These are phyloP conservation scores for Danio albolineatus DNA, from an alignment of 2,797 vertebrate genomes.

Conservation along the genomic window DNA sequence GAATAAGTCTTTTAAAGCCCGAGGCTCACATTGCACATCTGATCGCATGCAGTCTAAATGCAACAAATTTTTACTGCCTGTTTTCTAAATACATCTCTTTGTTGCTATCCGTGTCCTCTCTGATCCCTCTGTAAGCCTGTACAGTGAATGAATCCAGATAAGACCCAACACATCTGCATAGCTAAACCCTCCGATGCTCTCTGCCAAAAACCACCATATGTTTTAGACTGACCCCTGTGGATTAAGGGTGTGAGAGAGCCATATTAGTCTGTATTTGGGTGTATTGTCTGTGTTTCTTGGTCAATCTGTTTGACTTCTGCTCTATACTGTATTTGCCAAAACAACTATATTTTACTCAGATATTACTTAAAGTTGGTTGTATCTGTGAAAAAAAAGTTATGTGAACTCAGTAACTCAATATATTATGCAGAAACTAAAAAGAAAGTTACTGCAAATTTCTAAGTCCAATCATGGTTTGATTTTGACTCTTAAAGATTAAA, in stretches of 20 bases:
- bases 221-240: conserved; percentile 25
- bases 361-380: too few species aligned
- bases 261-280: conserved; percentile 12
- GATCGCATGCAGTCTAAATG: not conserved
- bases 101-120: conserved; percentile 6
- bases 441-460: too few species aligned
- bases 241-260: conserved; percentile 45
- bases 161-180: not conserved
- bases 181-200: not conserved
- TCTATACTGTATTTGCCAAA: too few species aligned
- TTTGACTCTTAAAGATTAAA: too few species aligned
- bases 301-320: conserved; percentile 20
- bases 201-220: conserved; percentile 38
- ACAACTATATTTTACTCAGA: too few species aligned
- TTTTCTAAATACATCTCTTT: conserved; percentile 44
- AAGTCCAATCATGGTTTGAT: too few species aligned
- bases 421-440: too few species aligned
- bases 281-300: conserved; percentile 32
- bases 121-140: conserved; percentile 13
- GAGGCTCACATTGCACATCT: conserved; percentile 49
- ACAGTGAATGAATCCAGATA: conserved; percentile 25
- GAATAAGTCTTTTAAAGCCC: conserved; percentile 52
- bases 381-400: too few species aligned
- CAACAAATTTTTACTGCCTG: conserved; percentile 27
- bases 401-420: too few species aligned